phyloP scores from a whole-genome alignment of 2,797 vertebrate species.

The Jordanella pulchra region DNA sequence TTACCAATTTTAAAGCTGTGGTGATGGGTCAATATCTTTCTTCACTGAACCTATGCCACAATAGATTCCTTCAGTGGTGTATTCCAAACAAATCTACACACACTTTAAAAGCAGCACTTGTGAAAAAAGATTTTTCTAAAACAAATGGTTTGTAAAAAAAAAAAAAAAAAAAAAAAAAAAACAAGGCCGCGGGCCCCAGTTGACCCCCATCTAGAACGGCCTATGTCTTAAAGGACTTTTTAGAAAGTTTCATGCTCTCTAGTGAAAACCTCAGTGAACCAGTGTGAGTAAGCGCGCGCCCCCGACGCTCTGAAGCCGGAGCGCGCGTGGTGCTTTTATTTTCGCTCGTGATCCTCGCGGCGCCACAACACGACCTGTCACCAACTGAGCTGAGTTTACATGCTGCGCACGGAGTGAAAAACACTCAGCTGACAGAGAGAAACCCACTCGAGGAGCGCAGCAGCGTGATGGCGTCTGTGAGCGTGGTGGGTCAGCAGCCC shows the following conservation, averaged over 20 bases:
- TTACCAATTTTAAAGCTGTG: too few species aligned
- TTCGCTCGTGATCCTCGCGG: slow-evolving; percentile 54
- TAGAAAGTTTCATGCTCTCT: background rate
- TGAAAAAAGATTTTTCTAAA: too few species aligned
- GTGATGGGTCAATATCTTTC: too few species aligned
- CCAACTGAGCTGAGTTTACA: slow-evolving; percentile 69
- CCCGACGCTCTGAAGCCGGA: slow-evolving; percentile 22
- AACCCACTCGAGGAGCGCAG: slow-evolving; percentile 24
- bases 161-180: too few species aligned
- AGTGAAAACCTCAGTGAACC: slow-evolving; percentile 1
- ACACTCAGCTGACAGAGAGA: slow-evolving; percentile 22
- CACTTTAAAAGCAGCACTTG: too few species aligned
- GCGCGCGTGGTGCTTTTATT: slow-evolving; percentile 59
- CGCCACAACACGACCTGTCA: slow-evolving; percentile 61
- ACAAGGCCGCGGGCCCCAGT: too few species aligned
- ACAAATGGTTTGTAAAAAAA: too few species aligned
- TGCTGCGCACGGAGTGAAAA: slow-evolving; percentile 55
- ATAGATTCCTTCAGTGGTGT: too few species aligned
- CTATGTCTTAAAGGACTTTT: background rate
- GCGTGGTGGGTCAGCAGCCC: slow-evolving; percentile 78
- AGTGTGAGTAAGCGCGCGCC: slow-evolving; percentile 44
- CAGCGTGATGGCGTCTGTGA: slow-evolving; percentile 76
- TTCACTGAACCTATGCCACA: too few species aligned
- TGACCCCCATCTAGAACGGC: too few species aligned
- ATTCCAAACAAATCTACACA: too few species aligned